Percentiles rank a stretch among this genome's conserved stretches.
These are phyloP conservation scores for Oreochromis aureus DNA, from an alignment of 2,113 vertebrate genomes.

Conservation along the genomic window DNA sequence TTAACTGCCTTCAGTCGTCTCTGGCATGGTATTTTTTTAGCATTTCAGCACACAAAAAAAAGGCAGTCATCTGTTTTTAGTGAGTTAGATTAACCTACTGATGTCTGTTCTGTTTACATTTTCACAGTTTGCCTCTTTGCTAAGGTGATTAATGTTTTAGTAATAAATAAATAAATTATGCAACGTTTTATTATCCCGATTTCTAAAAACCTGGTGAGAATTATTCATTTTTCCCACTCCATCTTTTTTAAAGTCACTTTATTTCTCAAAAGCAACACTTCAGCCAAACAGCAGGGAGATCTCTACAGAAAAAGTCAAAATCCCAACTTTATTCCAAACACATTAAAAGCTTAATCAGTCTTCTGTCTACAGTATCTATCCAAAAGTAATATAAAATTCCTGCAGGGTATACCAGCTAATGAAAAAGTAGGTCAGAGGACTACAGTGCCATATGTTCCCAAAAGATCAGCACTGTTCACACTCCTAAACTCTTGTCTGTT, in stretches of 20 bases:
- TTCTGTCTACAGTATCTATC: not conserved
- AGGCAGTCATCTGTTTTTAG: not conserved
- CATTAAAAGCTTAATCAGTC: constrained; percentile 17
- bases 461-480: constrained; percentile 26
- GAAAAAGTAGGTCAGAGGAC: constrained; percentile 56
- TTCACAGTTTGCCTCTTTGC: not conserved
- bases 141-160: not conserved
- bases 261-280: not conserved
- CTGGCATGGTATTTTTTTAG: not conserved
- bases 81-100: not conserved
- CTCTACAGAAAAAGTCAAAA: not conserved
- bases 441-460: constrained; percentile 20
- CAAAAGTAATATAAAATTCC: constrained; percentile 24
- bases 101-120: not conserved
- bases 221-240: not conserved
- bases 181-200: not conserved
- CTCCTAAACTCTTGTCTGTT: constrained; percentile 1
- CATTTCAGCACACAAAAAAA: not conserved
- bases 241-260: not conserved
- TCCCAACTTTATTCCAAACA: not conserved
- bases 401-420: constrained; percentile 29
- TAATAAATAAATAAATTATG: not conserved
- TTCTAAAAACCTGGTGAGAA: not conserved
- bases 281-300: not conserved
- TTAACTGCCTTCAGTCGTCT: not conserved